phyloP scores from a whole-genome alignment of 1,140 invertebrate genomes.

The Bathynomus jamesi region DNA sequence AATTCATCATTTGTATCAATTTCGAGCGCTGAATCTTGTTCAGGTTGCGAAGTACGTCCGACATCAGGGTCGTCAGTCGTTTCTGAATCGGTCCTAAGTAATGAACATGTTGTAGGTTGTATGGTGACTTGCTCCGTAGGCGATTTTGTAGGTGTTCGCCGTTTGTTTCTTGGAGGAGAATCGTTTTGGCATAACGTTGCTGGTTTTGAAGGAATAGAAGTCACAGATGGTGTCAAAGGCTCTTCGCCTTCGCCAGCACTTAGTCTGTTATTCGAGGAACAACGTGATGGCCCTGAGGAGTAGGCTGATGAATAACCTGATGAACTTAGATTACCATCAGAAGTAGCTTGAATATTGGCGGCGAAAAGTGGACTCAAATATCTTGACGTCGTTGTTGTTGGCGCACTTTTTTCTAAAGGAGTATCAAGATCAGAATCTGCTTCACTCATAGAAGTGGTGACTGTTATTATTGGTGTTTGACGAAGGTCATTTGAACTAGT shows the following conservation, averaged over 20 bases:
- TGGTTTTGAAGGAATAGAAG: constrained; percentile 17
- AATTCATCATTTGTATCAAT: constrained; percentile 32
- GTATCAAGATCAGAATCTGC: constrained; percentile 60
- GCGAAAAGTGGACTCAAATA: constrained; percentile 66
- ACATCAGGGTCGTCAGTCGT: constrained; percentile 21
- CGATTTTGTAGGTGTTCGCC: constrained; percentile 42
- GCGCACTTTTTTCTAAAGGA: constrained; percentile 33
- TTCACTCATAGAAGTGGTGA: constrained; percentile 63
- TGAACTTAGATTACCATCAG: constrained; percentile 68
- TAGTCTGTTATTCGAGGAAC: constrained; percentile 65
- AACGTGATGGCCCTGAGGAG: constrained; percentile 64
- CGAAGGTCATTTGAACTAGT: constrained; percentile 57
- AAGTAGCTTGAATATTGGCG: constrained; percentile 58
- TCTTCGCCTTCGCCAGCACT: constrained; percentile 51
- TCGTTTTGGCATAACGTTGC: neutral
- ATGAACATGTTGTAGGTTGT: neutral
- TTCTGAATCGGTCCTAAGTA: constrained; percentile 23
- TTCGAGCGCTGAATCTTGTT: constrained; percentile 26
- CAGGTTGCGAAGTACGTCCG: constrained; percentile 9
- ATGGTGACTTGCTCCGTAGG: constrained; percentile 38
- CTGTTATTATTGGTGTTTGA: constrained; percentile 60
- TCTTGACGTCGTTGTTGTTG: constrained; percentile 51
- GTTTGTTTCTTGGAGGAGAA: constrained; percentile 12
- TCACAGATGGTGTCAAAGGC: constrained; percentile 21
- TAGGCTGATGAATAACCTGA: constrained; percentile 76